Evolutionary conservation across 1,140 invertebrate genomes (phyloP).

Genomic region (Sitobion miscanthi): DNA sequence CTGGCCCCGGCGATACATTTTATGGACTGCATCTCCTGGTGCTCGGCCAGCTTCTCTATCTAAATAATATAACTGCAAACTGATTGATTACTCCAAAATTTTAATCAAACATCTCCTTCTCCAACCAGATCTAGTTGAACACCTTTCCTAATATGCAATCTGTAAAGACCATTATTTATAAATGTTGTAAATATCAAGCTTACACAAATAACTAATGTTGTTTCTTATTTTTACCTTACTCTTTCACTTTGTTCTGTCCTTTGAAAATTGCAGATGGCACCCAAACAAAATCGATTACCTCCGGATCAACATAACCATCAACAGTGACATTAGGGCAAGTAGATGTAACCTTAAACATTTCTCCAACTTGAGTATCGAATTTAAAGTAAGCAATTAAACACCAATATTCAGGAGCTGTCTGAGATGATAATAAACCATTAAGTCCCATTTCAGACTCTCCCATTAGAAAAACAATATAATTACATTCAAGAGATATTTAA

Average conservation of each 20-base stretch:
- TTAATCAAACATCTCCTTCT: slow-evolving; percentile 96
- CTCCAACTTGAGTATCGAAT: slow-evolving; percentile 96
- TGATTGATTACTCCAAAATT: slow-evolving; percentile 95
- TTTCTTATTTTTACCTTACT: slow-evolving; percentile 71
- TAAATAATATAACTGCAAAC: slow-evolving; percentile 98
- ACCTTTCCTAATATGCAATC: slow-evolving; percentile 88
- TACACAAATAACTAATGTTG: neutral
- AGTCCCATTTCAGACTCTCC: slow-evolving; percentile 60
- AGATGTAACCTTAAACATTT: slow-evolving; percentile 97
- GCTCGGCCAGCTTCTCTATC: slow-evolving; percentile 95
- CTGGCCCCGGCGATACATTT: slow-evolving; percentile 83
- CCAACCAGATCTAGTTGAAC: slow-evolving; percentile 91
- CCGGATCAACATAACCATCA: slow-evolving; percentile 98
- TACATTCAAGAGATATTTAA: neutral
- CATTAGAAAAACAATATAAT: slow-evolving; percentile 58
- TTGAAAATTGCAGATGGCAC: slow-evolving; percentile 98
- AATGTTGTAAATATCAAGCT: neutral
- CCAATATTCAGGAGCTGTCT: slow-evolving; percentile 96
- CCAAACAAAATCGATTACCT: slow-evolving; percentile 95
- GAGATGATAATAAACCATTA: slow-evolving; percentile 72
- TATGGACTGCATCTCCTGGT: slow-evolving; percentile 97
- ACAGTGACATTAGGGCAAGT: slow-evolving; percentile 91
- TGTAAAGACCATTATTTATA: slow-evolving; percentile 60
- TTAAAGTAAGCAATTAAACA: slow-evolving; percentile 99
- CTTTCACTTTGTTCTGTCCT: slow-evolving; percentile 92